A percentile compares a stretch with the other conserved stretches of the same genome.
Evolutionary conservation across 1,140 invertebrate species (phyloP).

Genomic region (Trichonephila clavata): DNA sequence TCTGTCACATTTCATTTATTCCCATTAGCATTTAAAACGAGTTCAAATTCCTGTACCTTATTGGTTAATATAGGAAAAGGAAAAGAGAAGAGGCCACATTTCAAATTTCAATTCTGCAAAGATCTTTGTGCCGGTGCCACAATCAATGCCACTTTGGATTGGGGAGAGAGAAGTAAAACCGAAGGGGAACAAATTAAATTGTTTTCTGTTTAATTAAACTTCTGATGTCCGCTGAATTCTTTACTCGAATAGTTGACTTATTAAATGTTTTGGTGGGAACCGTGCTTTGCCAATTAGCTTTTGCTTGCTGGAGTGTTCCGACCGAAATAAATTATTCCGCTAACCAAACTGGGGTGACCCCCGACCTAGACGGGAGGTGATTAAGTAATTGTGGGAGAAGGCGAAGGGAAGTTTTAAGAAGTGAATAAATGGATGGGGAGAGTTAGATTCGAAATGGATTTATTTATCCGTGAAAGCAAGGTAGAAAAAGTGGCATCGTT

Average conservation of each 20-base stretch:
- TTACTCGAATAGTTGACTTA: conserved; percentile 71
- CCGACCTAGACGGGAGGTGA: conserved; percentile 24
- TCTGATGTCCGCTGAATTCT: conserved; percentile 69
- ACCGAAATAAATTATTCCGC: conserved; percentile 56
- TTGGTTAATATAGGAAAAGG: conserved; percentile 63
- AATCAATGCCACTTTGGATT: conserved; percentile 62
- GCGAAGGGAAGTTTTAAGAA: background rate
- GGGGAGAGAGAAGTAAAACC: background rate
- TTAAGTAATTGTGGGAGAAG: conserved; percentile 41
- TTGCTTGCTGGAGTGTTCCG: conserved; percentile 32
- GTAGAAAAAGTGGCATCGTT: too few relatives aligned
- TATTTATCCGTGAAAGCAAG: too few relatives aligned
- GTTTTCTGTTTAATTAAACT: conserved; percentile 75
- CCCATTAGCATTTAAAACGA: conserved; percentile 73
- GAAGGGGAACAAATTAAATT: conserved; percentile 68
- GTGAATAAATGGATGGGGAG: background rate
- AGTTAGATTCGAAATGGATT: background rate
- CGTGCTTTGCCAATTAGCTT: conserved; percentile 55
- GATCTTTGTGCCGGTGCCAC: conserved; percentile 25
- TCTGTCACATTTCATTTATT: conserved; percentile 73
- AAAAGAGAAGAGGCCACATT: conserved; percentile 22
- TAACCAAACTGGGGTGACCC: conserved; percentile 41
- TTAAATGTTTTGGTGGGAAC: conserved; percentile 58
- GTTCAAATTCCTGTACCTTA: conserved; percentile 69
- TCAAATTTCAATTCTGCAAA: conserved; percentile 60